Conservation (phyloP, 2,797 vertebrate species). For the Lateolabrax maculatus region DNA sequence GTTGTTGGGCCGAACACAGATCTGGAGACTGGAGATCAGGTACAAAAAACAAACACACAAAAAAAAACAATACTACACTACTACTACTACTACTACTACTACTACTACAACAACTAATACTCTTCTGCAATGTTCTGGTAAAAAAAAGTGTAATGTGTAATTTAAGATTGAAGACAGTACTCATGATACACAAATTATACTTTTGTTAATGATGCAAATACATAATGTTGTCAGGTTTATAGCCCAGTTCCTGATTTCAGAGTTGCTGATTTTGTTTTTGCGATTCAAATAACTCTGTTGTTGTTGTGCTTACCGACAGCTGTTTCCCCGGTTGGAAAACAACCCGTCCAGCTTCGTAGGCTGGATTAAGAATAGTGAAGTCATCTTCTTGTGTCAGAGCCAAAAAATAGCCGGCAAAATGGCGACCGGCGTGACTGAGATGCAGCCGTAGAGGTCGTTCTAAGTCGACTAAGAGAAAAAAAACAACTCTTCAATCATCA, state of each 20-base stretch:
- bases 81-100: too few species aligned
- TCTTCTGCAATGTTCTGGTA: background rate
- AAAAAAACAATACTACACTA: background rate
- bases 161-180: too few species aligned
- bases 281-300: background rate
- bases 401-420: background rate
- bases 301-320: background rate
- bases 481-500: background rate
- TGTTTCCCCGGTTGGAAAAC: background rate
- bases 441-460: background rate
- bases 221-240: background rate
- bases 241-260: background rate
- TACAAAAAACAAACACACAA: background rate
- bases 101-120: too few species aligned
- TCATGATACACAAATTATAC: background rate
- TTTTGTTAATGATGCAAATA: background rate
- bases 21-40: too few species aligned
- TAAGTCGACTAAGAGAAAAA: background rate
- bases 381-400: background rate
- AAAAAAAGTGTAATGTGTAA: too few species aligned
- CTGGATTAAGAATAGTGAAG: too few species aligned
- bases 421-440: background rate
- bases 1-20: too few species aligned
- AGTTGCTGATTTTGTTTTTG: background rate
- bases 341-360: background rate